Evolutionary conservation across 2,113 vertebrate genomes (phyloP).

Genomic region (Ageneiosus marmoratus): DNA sequence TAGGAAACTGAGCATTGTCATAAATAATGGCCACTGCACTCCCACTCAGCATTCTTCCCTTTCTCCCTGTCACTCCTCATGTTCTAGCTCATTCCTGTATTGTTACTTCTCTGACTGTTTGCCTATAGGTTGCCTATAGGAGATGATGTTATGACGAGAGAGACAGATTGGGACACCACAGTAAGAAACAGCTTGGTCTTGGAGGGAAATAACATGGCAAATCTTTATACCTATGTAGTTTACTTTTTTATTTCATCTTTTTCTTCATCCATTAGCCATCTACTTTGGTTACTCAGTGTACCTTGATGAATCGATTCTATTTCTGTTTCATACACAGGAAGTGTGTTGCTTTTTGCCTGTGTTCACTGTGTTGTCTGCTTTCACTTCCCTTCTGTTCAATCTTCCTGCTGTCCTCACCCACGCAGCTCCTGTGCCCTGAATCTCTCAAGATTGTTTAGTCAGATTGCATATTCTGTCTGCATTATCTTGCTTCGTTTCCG

Average conservation of each 20-base stretch:
- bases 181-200: neutral
- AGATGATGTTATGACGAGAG: slow-evolving; percentile 14
- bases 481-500: slow-evolving; percentile 44
- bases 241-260: slow-evolving; percentile 23
- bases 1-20: slow-evolving; percentile 11
- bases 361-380: slow-evolving; percentile 20
- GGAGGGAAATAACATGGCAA: neutral
- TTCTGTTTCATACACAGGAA: slow-evolving; percentile 45
- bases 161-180: slow-evolving; percentile 6
- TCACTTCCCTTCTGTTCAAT: slow-evolving; percentile 38
- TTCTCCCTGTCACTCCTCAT: slow-evolving; percentile 4
- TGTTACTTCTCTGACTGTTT: slow-evolving; percentile 8
- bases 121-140: slow-evolving; percentile 29
- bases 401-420: slow-evolving; percentile 48
- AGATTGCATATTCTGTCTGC: slow-evolving; percentile 47
- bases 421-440: slow-evolving; percentile 45
- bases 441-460: slow-evolving; percentile 52
- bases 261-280: slow-evolving; percentile 16
- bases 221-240: neutral
- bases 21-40: slow-evolving; percentile 10
- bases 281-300: slow-evolving; percentile 22
- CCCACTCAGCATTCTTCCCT: neutral
- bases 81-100: neutral
- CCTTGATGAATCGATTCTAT: slow-evolving; percentile 43
- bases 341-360: slow-evolving; percentile 38